Evolutionary conservation across 2,888 invertebrate species (phyloP).

Genomic region (Oscheius sp.): DNA sequence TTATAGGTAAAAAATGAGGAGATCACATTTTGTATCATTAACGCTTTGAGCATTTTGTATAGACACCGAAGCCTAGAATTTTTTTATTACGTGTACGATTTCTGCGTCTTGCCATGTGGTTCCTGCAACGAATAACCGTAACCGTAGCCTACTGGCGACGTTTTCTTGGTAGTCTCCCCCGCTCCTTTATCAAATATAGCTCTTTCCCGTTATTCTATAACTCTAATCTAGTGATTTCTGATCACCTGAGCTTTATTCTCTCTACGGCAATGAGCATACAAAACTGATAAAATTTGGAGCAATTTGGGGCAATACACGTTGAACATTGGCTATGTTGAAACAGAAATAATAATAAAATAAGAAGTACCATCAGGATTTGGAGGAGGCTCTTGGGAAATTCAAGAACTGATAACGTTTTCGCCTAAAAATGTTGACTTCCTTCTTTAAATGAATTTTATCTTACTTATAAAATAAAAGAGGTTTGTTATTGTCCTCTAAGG

Average conservation of each 20-base stretch:
- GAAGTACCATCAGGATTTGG: slow-evolving; percentile 52
- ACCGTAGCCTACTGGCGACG: no score
- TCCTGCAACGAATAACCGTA: not conserved
- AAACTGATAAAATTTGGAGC: slow-evolving; percentile 31
- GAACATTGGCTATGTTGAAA: slow-evolving; percentile 17
- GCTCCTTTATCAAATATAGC: not conserved
- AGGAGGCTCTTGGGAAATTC: slow-evolving; percentile 68
- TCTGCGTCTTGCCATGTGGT: not conserved
- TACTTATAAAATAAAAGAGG: slow-evolving; percentile 61
- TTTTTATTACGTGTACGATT: no score
- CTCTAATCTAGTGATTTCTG: not conserved
- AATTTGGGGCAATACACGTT: slow-evolving; percentile 33
- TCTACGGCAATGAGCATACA: slow-evolving; percentile 33
- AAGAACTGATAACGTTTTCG: slow-evolving; percentile 70
- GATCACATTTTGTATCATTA: no score
- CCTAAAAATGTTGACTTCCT: slow-evolving; percentile 42
- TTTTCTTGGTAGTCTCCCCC: no score
- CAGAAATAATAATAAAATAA: no score
- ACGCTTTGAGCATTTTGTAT: no score
- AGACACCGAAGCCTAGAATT: no score
- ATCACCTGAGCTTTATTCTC: slow-evolving; percentile 32
- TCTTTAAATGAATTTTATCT: not conserved
- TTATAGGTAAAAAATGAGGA: no score
- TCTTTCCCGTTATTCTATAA: not conserved
- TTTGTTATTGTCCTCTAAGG: slow-evolving; percentile 64